Evolutionary conservation across 2,888 invertebrate genomes (phyloP).

Genomic region (Strigamia crassipes): DNA sequence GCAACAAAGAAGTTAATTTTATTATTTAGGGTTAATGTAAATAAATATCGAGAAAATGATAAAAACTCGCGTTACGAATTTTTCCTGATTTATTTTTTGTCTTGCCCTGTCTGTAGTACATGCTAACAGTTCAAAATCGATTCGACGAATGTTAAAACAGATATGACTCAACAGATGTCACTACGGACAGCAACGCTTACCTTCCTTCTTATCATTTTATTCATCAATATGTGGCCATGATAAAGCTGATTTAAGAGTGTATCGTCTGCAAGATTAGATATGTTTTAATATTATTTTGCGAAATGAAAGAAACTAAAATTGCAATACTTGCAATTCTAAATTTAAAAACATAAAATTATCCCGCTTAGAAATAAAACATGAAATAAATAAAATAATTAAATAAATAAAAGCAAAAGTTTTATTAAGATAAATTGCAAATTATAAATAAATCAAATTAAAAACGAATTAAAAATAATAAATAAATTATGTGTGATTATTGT

Average conservation of each 20-base stretch:
- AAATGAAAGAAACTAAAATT: not conserved
- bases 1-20: too few species aligned
- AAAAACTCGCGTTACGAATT: too few species aligned
- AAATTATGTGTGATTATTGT: not conserved
- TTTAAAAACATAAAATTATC: not conserved
- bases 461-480: not conserved
- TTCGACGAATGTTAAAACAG: too few species aligned
- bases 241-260: not conserved
- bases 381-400: not conserved
- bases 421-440: not conserved
- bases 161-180: not conserved
- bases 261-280: not conserved
- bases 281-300: not conserved
- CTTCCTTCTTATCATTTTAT: constrained; percentile 30
- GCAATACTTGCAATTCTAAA: not conserved
- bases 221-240: not conserved
- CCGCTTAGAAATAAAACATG: not conserved
- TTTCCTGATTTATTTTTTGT: too few species aligned
- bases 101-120: too few species aligned
- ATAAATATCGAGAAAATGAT: too few species aligned
- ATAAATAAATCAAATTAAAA: not conserved
- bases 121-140: too few species aligned
- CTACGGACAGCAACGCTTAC: not conserved
- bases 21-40: too few species aligned
- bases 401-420: not conserved